Percentiles rank a stretch among this genome's conserved stretches.
Conservation (phyloP, 37 sponge, comb jelly and placozoan species). For the Axinella damicornis region DNA sequence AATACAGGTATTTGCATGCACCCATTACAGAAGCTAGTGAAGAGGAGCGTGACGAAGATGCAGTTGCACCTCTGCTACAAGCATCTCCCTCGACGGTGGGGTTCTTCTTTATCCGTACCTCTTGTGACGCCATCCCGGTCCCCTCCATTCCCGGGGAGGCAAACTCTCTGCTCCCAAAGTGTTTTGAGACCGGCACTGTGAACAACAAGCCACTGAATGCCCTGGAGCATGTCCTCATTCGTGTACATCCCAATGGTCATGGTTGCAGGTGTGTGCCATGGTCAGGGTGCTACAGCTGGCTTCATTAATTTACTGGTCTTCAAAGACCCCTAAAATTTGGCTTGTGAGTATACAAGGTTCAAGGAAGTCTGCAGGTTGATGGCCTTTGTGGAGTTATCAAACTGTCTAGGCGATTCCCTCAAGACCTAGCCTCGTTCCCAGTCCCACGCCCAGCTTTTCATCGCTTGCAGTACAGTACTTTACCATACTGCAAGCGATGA, state of each 20-base stretch:
- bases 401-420: too few relatives aligned
- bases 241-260: constrained; percentile 84
- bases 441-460: too few relatives aligned
- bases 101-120: constrained; percentile 84
- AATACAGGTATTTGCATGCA: too few relatives aligned
- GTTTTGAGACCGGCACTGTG: constrained; percentile 85
- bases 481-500: too few relatives aligned
- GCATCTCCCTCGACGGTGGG: constrained; percentile 76
- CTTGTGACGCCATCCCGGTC: constrained; percentile 67
- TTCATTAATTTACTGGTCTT: too few relatives aligned
- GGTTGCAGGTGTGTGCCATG: constrained; percentile 39
- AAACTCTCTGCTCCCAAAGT: constrained; percentile 55
- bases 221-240: constrained; percentile 57
- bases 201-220: constrained; percentile 62
- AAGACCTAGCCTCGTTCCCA: too few relatives aligned
- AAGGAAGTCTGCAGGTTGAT: too few relatives aligned
- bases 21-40: constrained; percentile 30
- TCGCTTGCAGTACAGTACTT: too few relatives aligned
- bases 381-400: too few relatives aligned
- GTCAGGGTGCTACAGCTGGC: too few relatives aligned
- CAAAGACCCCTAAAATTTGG: too few relatives aligned
- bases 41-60: constrained; percentile 43
- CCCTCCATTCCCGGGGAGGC: constrained; percentile 73
- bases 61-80: constrained; percentile 69
- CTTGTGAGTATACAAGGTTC: too few relatives aligned